These are phyloP conservation scores for Elanoides forficatus DNA, from an alignment of 2,113 vertebrate genomes.

Conservation along the genomic window DNA sequence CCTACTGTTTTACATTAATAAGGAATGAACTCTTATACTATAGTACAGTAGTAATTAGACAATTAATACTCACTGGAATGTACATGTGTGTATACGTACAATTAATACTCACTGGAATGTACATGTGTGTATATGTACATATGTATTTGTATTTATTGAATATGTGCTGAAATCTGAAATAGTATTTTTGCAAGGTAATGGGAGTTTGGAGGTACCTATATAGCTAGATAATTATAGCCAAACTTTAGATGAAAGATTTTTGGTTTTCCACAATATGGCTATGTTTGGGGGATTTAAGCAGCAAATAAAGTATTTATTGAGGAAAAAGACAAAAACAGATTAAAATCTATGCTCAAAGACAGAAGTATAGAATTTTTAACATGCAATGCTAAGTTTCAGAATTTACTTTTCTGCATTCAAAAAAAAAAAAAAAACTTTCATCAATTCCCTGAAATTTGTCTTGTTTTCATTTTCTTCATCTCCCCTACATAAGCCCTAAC, in stretches of 20 bases:
- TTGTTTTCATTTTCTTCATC: background rate
- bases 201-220: background rate
- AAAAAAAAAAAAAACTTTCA: background rate
- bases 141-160: background rate
- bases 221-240: background rate
- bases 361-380: background rate
- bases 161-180: background rate
- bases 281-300: background rate
- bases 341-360: background rate
- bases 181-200: background rate
- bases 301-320: background rate
- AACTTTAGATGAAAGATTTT: background rate
- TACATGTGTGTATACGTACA: background rate
- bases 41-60: background rate
- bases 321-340: background rate
- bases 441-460: background rate
- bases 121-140: background rate
- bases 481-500: background rate
- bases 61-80: background rate
- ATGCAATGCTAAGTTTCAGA: background rate
- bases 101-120: background rate
- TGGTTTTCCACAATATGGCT: background rate
- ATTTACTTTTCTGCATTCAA: background rate
- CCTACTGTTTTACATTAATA: background rate
- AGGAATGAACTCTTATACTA: background rate